Evolutionary conservation across 2,888 invertebrate genomes (phyloP), one percentile per base, ranked within the genome.

Genomic region (Megamerina dolium): DNA sequence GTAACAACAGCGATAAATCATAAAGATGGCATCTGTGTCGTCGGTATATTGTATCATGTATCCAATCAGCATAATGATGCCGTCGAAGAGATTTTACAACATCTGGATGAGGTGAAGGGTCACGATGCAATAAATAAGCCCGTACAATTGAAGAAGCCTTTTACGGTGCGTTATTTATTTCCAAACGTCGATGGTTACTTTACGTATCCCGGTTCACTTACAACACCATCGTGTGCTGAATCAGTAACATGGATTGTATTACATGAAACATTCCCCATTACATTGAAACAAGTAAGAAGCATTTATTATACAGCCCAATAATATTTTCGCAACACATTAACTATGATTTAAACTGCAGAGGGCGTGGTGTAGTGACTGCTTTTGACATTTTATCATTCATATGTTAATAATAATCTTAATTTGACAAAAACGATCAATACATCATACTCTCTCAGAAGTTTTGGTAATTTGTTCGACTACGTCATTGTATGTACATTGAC

Each of bases 231-330:
- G 4, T 87, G 87, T 61, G 77, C 78, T 39, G 87, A 87, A 63
- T 76, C 76, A 0, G 84, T 87, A n/a, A 77, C 77, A 4, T 87
- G 87, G 85, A 82, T 84, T 19, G 76, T 87, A 3, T 71, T 80
- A 43, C 73, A 73, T 0, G 72, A 77, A 20, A 75, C 75, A 17
- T 66, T 77, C 33, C 73, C 76, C 2, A 71, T 81, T 33, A 77
- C 78, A 0, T 54, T 70, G 48, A 60, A 66, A 9, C 77, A 77
- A 68, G 76, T 77, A 54, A 49, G 42, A 23, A 19, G 17, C 18
- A 12, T 3, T 33, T 33, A 14, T 13, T 5, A 31, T 13, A 31
- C 6, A 13, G 8, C 9, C 9, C 9, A 26, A 26, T 26, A 26
- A 26, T 26, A 12, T 26, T 26, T 12, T 26, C 12, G 26, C 8